These are phyloP conservation scores for Digitonthophagus gazella DNA, from an alignment of 2,888 invertebrate genomes.

Conservation along the genomic window DNA sequence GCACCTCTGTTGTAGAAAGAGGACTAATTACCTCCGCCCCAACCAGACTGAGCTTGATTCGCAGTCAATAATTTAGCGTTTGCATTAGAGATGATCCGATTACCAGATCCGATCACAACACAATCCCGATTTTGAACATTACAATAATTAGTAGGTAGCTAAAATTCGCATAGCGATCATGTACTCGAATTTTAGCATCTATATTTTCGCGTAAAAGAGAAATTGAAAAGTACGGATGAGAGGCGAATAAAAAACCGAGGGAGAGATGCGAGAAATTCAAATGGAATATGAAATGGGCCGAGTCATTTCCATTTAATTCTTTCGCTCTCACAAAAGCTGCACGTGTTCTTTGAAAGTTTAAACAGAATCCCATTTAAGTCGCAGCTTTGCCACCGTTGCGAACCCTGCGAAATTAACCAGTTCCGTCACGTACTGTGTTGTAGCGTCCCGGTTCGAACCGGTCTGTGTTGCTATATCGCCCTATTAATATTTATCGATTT, in stretches of 20 bases:
- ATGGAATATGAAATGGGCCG: constrained; percentile 15
- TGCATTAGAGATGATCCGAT: neutral
- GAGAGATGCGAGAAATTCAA: constrained; percentile 10
- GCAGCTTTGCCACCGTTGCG: neutral
- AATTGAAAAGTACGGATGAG: too few relatives aligned
- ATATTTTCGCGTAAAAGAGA: too few relatives aligned
- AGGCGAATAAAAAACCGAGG: neutral
- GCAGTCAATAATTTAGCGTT: neutral
- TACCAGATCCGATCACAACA: neutral
- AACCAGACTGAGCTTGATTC: neutral
- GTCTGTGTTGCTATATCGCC: constrained; percentile 1
- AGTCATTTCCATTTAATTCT: constrained; percentile 16
- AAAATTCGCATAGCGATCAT: too few relatives aligned
- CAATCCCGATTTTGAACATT: neutral
- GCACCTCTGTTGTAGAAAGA: neutral
- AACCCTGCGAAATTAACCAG: constrained; percentile 1
- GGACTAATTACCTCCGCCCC: neutral
- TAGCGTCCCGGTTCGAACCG: neutral
- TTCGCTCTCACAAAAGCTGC: constrained; percentile 8
- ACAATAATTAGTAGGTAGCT: neutral
- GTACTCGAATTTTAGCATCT: too few relatives aligned
- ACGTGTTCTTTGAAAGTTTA: constrained; percentile 17
- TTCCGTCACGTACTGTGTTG: constrained; percentile 1
- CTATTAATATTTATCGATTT: constrained; percentile 16
- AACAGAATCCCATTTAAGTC: constrained; percentile 8